Evolutionary conservation across 1,140 invertebrate genomes (phyloP), one percentile per base, ranked within the genome.

Genomic region (Parapsyche elsis): DNA sequence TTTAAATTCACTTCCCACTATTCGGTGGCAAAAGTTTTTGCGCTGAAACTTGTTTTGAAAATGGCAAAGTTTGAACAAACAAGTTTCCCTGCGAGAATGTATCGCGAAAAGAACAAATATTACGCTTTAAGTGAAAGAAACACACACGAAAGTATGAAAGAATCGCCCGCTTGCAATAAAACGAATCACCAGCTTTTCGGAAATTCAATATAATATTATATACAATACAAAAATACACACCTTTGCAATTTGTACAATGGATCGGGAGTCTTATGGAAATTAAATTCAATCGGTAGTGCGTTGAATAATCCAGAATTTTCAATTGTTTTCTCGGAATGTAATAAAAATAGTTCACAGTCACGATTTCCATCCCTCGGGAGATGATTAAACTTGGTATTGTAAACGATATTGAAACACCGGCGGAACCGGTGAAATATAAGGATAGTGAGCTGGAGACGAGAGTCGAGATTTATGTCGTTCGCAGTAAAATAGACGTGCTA

Each of bases 401-500:
- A 53, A 53, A 12, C 49, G 49, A 53, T 16, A 2, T 12, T n/a
- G n/a, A n/a, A 10, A 14, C 49, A 61, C 59, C 59, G 24, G 14
- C 64, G 23, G 64, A 67, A 12, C 21, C 2, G 71, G 71, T 45
- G 12, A 38, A 46, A 73, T 12, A 38, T 73, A 24, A 46, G 10
- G 71, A 44, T 9, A 71, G 23, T 7, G 67, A 71, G 67, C 16
- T 30, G 0, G 71, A 75, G 73, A 75, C 10, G 45, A 49, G 71
- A 74, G 46, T 16, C 71, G 71, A 53, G 53, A 75, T 75, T 75
- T 75, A 75, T 75, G 73, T 75, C 23, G 12, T 49, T 59, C 73
- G 53, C 53, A 75, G 24, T 75, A 59, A 75, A 75, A 75, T 75
- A 75, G 73, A 75, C 53, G 73, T 75, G 73, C 73, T 75, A 75